phyloP scores from a whole-genome alignment of 2,113 vertebrate species.

The Azemiops feae region DNA sequence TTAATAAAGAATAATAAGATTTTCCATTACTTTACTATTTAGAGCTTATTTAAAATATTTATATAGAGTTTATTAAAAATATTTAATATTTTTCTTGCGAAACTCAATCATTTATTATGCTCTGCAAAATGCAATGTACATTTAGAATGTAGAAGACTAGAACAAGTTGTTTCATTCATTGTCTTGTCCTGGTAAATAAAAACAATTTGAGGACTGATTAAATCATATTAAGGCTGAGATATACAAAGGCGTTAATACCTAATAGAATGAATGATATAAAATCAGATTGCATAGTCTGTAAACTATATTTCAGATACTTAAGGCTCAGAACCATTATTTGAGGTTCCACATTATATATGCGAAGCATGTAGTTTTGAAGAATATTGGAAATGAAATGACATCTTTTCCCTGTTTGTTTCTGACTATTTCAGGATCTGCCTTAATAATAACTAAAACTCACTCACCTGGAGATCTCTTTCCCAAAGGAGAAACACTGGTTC shows the following conservation, averaged over 20 bases:
- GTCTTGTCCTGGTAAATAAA: neutral
- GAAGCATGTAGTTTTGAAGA: neutral
- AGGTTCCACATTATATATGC: neutral
- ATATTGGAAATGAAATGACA: neutral
- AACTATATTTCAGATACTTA: neutral
- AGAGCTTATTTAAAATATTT: neutral
- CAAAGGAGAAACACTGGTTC: slow-evolving; percentile 84
- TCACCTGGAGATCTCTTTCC: slow-evolving; percentile 82
- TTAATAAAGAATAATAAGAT: neutral
- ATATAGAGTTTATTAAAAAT: too few relatives aligned
- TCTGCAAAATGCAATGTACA: neutral
- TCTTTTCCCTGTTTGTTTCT: neutral
- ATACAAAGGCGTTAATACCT: neutral
- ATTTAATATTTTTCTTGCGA: neutral
- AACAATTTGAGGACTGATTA: neutral
- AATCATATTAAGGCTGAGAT: neutral
- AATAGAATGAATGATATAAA: neutral
- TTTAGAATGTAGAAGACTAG: neutral
- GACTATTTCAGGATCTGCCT: slow-evolving; percentile 70
- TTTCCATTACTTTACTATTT: neutral
- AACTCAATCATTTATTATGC: neutral
- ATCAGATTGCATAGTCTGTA: neutral
- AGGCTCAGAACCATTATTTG: neutral
- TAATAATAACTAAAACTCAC: slow-evolving; percentile 81
- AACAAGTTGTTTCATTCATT: neutral